These are phyloP conservation scores for Calephelis nemesis DNA, from an alignment of 1,140 invertebrate genomes.

Conservation along the genomic window DNA sequence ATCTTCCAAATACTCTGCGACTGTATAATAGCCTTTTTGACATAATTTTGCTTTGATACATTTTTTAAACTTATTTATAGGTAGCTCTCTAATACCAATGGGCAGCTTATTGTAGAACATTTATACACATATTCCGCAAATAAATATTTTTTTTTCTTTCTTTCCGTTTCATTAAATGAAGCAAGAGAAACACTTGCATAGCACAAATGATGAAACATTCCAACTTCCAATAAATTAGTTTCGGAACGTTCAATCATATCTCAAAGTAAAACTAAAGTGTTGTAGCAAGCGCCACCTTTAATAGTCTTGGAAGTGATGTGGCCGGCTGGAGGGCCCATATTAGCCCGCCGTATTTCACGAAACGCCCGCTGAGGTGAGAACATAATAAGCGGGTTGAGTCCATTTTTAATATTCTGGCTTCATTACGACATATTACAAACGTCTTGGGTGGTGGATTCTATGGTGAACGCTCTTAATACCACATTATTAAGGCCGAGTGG, in stretches of 20 bases:
- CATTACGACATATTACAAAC: constrained; percentile 77
- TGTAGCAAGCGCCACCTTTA: constrained; percentile 55
- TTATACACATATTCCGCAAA: no score
- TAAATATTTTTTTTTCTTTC: no score
- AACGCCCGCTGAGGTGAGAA: constrained; percentile 72
- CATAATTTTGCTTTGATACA: no score
- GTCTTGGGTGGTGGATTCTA: constrained; percentile 78
- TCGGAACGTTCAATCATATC: constrained; percentile 22
- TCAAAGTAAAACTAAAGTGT: constrained; percentile 36
- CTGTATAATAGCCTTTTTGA: no score
- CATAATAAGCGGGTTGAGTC: constrained; percentile 74
- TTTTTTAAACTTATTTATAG: no score
- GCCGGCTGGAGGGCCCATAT: constrained; percentile 52
- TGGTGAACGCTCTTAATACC: constrained; percentile 73
- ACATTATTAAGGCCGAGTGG: constrained; percentile 63
- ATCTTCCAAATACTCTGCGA: no score
- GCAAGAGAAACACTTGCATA: no score
- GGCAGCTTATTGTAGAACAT: no score
- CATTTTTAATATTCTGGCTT: constrained; percentile 78
- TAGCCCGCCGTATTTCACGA: constrained; percentile 73
- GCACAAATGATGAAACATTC: constrained; percentile 4
- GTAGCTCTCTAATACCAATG: no score
- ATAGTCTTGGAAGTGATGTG: constrained; percentile 46
- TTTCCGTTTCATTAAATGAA: no score
- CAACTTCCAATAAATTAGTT: constrained; percentile 20